Base-by-base conservation (phyloP, 2,113 vertebrate species). In the Hypanus sabinus region DNA sequence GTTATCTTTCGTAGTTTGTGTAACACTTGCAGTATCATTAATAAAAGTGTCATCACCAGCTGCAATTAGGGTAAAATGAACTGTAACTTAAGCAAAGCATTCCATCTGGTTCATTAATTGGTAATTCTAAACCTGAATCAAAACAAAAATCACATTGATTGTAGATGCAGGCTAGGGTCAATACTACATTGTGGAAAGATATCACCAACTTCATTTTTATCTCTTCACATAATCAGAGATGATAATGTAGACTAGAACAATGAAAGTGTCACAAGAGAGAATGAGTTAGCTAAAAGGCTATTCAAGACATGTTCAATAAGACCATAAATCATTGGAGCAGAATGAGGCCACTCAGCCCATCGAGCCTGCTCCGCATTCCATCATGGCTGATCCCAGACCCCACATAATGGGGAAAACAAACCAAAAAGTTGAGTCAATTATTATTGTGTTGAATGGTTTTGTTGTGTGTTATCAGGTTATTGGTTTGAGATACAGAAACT, bases 21-120 rank as follows among this genome's bases (percentile, higher is more conserved):
- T 65, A 90, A 65, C 85, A 90, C 85, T 90, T 90, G 6, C 12
- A 90, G 85, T 14, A 65, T 65, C 57, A 90, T 90, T 90, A 90
- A 90, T 90, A 90, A 65, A 90, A 68, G 60, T 90, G 85, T 90
- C 16, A 90, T n/a, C 16, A 20, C 85, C 20, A 33, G 33, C 60
- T 65, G 60, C 85, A 90, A 90, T 90, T 90, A 90, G 85, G 60
- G 14, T 90, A n/a, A 33, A 90, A n/a, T 65, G 60, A 18, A n/a
- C 30, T 33, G 60, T 60, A 65, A 90, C 18, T 90, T 90, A 65
- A 90, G 85, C 57, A 90, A 90, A 36, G 14, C n/a, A 90, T 90
- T 90, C 85, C 85, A 90, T 65, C 60, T 65, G 30, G 85, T 65
- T 90, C 30, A 65, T 90, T 65, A 65, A 90, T 33, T 65, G 85